Evolutionary conservation across 1,140 invertebrate genomes (phyloP), one percentile per base, ranked within the genome.

Genomic region (Coelopa frigida): DNA sequence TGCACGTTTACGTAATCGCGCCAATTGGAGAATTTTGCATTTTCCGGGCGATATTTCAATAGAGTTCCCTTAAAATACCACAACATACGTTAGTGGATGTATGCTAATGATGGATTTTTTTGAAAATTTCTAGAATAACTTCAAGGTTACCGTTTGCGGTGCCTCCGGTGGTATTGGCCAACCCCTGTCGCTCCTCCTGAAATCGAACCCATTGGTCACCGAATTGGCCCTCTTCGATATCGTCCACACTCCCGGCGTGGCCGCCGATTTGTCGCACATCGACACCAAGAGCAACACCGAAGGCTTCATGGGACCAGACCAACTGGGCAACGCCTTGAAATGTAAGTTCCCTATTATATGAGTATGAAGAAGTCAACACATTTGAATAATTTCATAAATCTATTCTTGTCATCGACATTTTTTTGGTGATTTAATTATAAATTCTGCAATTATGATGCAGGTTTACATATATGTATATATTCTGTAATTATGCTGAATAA

Each of bases 151-250:
- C 45, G 92, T 99, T 33, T 81, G 94, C 69, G 97, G 97, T 44
- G 97, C 95, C 2, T 82, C 84, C 61, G 97, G 96, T 51, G 96
- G 96, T 38, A 99, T 99, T 72, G 97, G 96, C 1, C 97, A 99
- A 72, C 96, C 96, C 6, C 72, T 99, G 55, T 91, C 94, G 8
- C 75, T 99, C 31, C 78, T 99, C n/a, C 71, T 99, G 44, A 99
- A 99, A 74, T 79, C 89, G 57, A 91, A 85, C 50, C 83, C 89
- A 36, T 69, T 89, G 31, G 79, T 98, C 14, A 82, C 80, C 12
- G 78, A 89, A 56, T 75, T 98, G 46, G 80, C 84, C 1, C 75
- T 99, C 2, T 99, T 95, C 61, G 96, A 99, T 77, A 87, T 99
- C 70, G 92, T 93, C 1, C 85, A 96, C 60, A 97, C 95, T 31